Evolutionary conservation across 2,888 invertebrate genomes (phyloP), one percentile per base, ranked within the genome.

Genomic region (Tricholauxania praeusta): DNA sequence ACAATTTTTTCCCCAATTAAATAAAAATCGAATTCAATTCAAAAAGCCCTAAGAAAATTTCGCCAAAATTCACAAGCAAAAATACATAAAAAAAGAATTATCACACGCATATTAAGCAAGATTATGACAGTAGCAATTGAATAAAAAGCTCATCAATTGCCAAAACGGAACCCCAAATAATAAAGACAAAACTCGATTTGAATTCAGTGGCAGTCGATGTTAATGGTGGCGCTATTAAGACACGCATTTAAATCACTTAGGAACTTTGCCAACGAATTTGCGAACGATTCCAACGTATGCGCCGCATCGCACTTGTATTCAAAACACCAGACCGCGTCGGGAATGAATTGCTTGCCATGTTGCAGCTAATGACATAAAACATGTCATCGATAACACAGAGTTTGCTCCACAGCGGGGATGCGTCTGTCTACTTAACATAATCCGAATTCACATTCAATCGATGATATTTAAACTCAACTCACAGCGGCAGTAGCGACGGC

Each of bases 181-280:
- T 62, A 62, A 69, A 69, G 62, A 69, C 51, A 69, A 60, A 53
- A 67, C 28, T 51, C 70, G 47, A 70, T 63, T 70, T 53, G 70
- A 53, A 70, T 70, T 70, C 70, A 62, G 52, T 53, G 63, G 70
- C 70, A 63, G 15, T 63, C 70, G 70, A 63, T 70, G 39, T 39
- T 39, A 39, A 39, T 39, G 39, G 39, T 39, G 70, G 70, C 70
- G 70, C 70, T 70, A 70, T 70, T 52, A 63, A 62, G 70, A 70
- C 62, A 53, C 63, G 19, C 63, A 70, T 70, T 70, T 70, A 70
- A 70, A 70, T 70, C 70, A 70, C 62, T 70, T 53, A 59, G 49
- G 39, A 49, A 32, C 69, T 52, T 32, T 48, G 48, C 28, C 17
- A 17, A 7, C 57, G 49, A 47, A 28, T 32, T 32, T 15, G 22